These are phyloP conservation scores for Carettochelys insculpta DNA, from an alignment of 2,113 vertebrate species.

Conservation along the genomic window DNA sequence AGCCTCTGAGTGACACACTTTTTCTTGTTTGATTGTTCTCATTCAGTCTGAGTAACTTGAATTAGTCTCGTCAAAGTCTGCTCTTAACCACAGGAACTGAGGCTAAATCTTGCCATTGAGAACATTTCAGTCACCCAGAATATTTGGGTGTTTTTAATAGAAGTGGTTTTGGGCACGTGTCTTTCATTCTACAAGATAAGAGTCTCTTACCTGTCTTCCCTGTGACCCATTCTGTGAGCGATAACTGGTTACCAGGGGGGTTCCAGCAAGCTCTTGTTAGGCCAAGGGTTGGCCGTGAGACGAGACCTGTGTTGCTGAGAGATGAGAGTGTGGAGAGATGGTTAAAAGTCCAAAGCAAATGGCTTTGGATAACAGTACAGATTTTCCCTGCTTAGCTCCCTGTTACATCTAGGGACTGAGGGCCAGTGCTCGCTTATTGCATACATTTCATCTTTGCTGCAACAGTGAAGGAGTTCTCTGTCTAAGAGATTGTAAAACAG, in stretches of 20 bases:
- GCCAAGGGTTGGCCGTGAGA: neutral
- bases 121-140: neutral
- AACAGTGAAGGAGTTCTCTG: neutral
- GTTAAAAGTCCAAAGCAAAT: neutral
- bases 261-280: neutral
- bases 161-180: neutral
- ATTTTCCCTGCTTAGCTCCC: neutral
- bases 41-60: neutral
- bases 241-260: neutral
- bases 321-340: neutral
- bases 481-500: neutral
- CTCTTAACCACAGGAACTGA: neutral
- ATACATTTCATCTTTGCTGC: fast-evolving
- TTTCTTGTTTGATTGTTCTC: neutral
- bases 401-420: neutral
- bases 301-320: neutral
- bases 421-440: neutral
- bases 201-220: neutral
- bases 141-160: neutral
- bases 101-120: neutral
- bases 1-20: neutral
- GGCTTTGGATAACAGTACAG: neutral
- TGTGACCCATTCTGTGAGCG: neutral
- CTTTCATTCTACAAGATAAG: neutral
- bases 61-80: neutral